Percentiles rank a stretch among this genome's conserved stretches.
phyloP scores from a whole-genome alignment of 2,797 vertebrate species.

The Microctenopoma steveboyesi region DNA sequence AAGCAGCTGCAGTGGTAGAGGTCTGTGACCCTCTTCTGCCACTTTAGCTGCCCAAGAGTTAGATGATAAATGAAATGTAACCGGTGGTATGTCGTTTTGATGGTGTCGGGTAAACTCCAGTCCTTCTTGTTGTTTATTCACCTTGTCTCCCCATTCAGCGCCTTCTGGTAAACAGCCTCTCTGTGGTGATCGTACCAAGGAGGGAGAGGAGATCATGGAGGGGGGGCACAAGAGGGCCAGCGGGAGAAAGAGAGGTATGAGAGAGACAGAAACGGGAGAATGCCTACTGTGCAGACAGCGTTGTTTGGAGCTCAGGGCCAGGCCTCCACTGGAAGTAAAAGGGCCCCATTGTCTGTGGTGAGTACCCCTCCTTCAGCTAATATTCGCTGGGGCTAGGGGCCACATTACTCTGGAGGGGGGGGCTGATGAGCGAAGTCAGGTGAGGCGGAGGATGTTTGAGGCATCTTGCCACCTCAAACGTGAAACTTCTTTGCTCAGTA shows the following conservation, averaged over 20 bases:
- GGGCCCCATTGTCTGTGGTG: constrained; percentile 71
- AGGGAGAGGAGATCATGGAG: constrained; percentile 36
- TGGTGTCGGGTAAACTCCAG: constrained; percentile 8
- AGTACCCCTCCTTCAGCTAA: constrained; percentile 72
- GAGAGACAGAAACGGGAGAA: constrained; percentile 65
- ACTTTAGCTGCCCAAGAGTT: constrained; percentile 9
- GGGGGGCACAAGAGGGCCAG: not conserved
- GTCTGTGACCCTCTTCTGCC: constrained; percentile 13
- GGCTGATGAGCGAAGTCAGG: constrained; percentile 76
- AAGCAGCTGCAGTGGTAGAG: not conserved
- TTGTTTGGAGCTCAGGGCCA: constrained; percentile 68
- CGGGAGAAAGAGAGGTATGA: constrained; percentile 34
- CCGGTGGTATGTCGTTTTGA: not conserved
- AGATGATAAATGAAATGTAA: constrained; percentile 5
- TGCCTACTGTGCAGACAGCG: constrained; percentile 70
- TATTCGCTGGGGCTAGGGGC: constrained; percentile 74
- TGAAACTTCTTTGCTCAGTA: constrained; percentile 50
- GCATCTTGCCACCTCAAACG: constrained; percentile 51
- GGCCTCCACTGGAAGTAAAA: constrained; percentile 66
- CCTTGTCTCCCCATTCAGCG: constrained; percentile 30
- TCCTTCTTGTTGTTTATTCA: constrained; percentile 34
- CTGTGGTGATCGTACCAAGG: constrained; percentile 48
- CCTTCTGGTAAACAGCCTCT: constrained; percentile 63
- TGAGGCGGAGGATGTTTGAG: constrained; percentile 52
- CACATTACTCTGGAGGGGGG: constrained; percentile 69